phyloP scores from a whole-genome alignment of 2,888 invertebrate genomes.

The Diaphora mendica region DNA sequence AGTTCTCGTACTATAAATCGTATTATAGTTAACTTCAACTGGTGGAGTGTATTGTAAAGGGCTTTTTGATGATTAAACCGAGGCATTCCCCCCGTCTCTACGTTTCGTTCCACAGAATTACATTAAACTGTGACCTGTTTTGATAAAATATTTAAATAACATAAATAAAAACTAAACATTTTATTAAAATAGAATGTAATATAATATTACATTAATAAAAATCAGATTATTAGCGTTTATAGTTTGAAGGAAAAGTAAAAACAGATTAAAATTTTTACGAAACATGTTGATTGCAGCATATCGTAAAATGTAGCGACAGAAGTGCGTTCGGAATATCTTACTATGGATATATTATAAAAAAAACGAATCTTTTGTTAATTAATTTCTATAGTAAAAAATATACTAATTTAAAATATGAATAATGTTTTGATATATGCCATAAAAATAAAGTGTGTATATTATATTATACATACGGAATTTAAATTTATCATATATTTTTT shows the following conservation, averaged over 20 bases:
- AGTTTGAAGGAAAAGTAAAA: not conserved
- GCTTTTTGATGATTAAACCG: not conserved
- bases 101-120: not conserved
- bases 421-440: not conserved
- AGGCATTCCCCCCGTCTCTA: slow-evolving; percentile 8
- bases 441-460: not conserved
- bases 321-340: not conserved
- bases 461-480: not conserved
- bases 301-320: not conserved
- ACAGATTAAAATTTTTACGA: not conserved
- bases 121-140: not conserved
- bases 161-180: not conserved
- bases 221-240: not conserved
- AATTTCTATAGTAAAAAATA: not conserved
- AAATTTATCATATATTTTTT: not conserved
- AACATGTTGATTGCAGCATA: not conserved
- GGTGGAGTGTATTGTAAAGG: not conserved
- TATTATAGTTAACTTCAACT: not conserved
- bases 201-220: not conserved
- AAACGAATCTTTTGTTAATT: too few species aligned
- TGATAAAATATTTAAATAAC: not conserved
- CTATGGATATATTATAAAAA: not conserved
- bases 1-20: not conserved
- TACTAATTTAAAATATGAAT: not conserved
- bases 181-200: not conserved